Evolutionary conservation across 2,113 vertebrate species (phyloP).

Genomic region (Psammodynastes pulverulentus): DNA sequence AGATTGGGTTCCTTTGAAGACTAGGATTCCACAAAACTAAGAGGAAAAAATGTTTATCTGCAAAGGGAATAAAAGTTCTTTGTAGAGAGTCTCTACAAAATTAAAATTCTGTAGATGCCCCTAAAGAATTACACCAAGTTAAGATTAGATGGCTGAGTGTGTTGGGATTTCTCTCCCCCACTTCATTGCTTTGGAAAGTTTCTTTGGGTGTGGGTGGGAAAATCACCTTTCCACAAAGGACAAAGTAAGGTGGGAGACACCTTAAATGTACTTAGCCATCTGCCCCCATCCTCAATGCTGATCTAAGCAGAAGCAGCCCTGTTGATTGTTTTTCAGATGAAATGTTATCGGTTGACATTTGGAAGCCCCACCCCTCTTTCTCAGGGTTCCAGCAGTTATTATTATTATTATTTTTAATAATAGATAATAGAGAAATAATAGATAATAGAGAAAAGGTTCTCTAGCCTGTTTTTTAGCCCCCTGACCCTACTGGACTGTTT

Average conservation of each 20-base stretch:
- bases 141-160: background rate
- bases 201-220: background rate
- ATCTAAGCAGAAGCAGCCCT: background rate
- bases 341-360: background rate
- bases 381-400: background rate
- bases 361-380: background rate
- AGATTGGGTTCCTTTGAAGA: background rate
- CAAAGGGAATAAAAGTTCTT: background rate
- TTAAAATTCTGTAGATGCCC: background rate
- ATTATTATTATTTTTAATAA: background rate
- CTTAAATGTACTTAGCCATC: background rate
- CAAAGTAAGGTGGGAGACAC: background rate
- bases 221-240: background rate
- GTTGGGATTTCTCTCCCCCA: background rate
- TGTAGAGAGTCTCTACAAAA: background rate
- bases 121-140: background rate
- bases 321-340: background rate
- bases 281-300: background rate
- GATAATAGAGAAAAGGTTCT: background rate
- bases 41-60: background rate
- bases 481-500: background rate
- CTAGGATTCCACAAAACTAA: background rate
- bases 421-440: too few species aligned
- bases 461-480: background rate
- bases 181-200: background rate